Base-by-base conservation (phyloP, 2,113 vertebrate genomes). In the Sterna hirundo region DNA sequence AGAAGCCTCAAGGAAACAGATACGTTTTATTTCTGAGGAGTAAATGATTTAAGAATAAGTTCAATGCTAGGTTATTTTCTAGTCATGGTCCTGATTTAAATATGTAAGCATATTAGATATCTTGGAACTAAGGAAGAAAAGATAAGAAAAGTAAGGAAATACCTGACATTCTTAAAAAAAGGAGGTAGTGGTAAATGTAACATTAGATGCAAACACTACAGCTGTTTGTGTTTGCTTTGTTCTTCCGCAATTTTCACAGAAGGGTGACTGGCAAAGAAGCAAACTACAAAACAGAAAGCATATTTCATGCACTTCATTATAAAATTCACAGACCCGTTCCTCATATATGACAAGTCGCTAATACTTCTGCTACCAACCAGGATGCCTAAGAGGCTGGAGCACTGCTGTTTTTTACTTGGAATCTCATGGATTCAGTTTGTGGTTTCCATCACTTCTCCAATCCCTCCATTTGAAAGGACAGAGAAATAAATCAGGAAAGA, bases 81-180 rank as follows among this genome's bases (percentile, higher is more conserved):
- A 61, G 19, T 38, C 36, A 22, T 16, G 32, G 9, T 54, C 19
- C 30, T 42, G 16, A 75, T 42, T 68, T 66, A 64, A 60, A 47
- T n/a, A 40, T 0, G 0, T 16, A 60, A 87, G 34, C 4, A 25
- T 55, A 51, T 82, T 32, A 57, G 4, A 5, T 47, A 61, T 42
- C 25, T 46, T 82, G 38, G 30, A 85, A 93, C 76, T 47, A 60
- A 80, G 6, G 21, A 80, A 3, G 5, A 75, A 78, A 83, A 66
- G 2, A 66, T 74, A 27, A 54, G 42, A 71, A 75, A 92, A 75
- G 34, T n/a, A 38, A 81, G 30, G 42, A 66, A 82, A 68, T 42
- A 49, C 3, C 4, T 21, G 38, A 46, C 4, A 23, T 8, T 47
- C 6, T 85, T 62, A 8, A 51, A 49, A 57, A 65, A 30, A 21